Evolutionary conservation across 2,888 invertebrate genomes (phyloP), one percentile per base, ranked within the genome.

Genomic region (Anoncus sp.): DNA sequence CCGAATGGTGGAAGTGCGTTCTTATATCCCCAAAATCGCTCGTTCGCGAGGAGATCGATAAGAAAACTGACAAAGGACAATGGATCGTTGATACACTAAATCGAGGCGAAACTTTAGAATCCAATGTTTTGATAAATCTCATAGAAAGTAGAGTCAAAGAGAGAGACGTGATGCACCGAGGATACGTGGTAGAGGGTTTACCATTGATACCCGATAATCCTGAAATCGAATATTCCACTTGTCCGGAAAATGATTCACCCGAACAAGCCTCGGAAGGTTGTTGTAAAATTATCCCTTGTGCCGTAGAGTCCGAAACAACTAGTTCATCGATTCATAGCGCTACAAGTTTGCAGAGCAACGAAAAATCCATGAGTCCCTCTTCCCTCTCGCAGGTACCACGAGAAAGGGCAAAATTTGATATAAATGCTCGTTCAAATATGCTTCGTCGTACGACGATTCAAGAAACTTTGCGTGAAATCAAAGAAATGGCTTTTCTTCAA

Each of bases 171-270:
- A 87, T 90, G 82, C 93, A 95, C 84, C 91, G 94, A 85, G 95
- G 95, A 9, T 95, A 94, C 91, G 92, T 95, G 2, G 88, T 95
- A 80, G 94, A 94, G 73, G 95, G 94, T 7, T 90, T 95, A 77
- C 95, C 95, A 20, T 87, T 95, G 43, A 91, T 95, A n/a, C 92
- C 93, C 2, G 92, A 92, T 60, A 85, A 89, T 69, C 76, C 90
- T 7, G 70, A 69, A 14, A 88, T 90, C 70, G 81, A 87, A 67
- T 78, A 80, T 16, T 78, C 82, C 12, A 80, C 78, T 4, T 80
- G 81, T 22, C 86, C 86, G 57, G 91, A 91, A 73, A 89, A 40
- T 16, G 31, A 14, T 20, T 10, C n/a, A 20, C 1, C 7, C 3
- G 49, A 51, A 3, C 6, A 10, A 18, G 10, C 40, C 22, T 24